phyloP scores from a whole-genome alignment of 2,113 vertebrate species.

The Isichthys henryi region DNA sequence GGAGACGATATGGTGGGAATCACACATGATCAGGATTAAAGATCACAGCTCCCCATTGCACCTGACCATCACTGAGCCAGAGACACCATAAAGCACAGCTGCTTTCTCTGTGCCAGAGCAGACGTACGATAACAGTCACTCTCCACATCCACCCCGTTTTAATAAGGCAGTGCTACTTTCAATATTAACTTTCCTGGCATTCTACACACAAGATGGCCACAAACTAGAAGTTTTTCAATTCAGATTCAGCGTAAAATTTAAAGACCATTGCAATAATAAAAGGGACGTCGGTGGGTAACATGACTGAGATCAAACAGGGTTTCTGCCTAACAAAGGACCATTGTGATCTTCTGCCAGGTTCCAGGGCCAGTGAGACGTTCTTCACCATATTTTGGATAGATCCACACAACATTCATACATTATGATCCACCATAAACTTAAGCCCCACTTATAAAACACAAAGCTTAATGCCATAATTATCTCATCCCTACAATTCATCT shows the following conservation, averaged over 20 bases:
- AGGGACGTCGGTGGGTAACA: neutral
- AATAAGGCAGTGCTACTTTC: neutral
- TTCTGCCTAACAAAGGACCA: neutral
- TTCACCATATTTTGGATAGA: neutral
- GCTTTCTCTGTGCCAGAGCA: neutral
- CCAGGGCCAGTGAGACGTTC: neutral
- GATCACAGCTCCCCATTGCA: neutral
- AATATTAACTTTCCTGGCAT: neutral
- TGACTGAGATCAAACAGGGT: neutral
- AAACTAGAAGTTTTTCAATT: neutral
- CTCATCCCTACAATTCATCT: neutral
- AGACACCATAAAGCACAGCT: neutral
- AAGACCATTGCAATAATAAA: neutral
- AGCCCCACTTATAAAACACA: neutral
- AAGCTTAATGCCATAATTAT: neutral
- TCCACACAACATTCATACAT: neutral
- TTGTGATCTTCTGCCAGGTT: neutral
- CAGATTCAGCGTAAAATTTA: neutral
- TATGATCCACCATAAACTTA: neutral
- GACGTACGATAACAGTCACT: neutral
- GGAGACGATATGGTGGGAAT: neutral
- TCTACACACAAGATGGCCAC: neutral
- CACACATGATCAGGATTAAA: neutral
- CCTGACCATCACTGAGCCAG: conserved; percentile 14
- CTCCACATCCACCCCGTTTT: neutral